Evolutionary conservation across 2,113 vertebrate genomes (phyloP), one percentile per base, ranked within the genome.

Genomic region (Leucoraja erinaceus): DNA sequence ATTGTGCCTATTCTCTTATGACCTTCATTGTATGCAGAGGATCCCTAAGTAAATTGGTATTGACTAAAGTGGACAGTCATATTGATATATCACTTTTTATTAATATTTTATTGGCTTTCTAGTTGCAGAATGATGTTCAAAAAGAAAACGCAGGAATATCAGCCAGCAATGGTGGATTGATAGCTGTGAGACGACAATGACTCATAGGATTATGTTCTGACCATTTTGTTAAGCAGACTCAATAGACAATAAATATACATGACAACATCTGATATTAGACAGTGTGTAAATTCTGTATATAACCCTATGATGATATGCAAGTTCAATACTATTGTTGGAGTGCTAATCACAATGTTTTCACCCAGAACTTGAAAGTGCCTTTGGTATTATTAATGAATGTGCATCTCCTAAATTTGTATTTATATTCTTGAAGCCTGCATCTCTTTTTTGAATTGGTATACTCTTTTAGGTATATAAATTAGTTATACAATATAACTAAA

Each of bases 61-160:
- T 33, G 63, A 70, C 31, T 38, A 70, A 47, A 90, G 38, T 47
- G 0, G 66, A 16, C 31, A 66, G 31, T 47, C 18, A 20, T 72
- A 90, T 47, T 38, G 88, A 88, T 47, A 18, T 90, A 38, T 33
- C n/a, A 4, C 28, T 54, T 84, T 33, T 90, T 83, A 70, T 90
- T 90, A 38, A 91, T 72, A 91, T 88, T 88, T 91, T 72, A 91
- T 47, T 91, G 61, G 18, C 33, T 72, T 91, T 25, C 10, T 3
- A 54, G 33, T 72, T 84, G 14, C 54, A 84, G 5, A 20, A 54
- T 28, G 14, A 72, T 18, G 90, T 54, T 70, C 68, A 90, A 20
- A 74, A 72, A 7, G 59, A 88, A 54, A 16, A 25, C 33, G 38
- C 22, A 22, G 8, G 66, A 74, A 16, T 28, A 59, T 28, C n/a